Evolutionary conservation across 2,797 vertebrate genomes (phyloP).

Genomic region (Eulemur albifrons): DNA sequence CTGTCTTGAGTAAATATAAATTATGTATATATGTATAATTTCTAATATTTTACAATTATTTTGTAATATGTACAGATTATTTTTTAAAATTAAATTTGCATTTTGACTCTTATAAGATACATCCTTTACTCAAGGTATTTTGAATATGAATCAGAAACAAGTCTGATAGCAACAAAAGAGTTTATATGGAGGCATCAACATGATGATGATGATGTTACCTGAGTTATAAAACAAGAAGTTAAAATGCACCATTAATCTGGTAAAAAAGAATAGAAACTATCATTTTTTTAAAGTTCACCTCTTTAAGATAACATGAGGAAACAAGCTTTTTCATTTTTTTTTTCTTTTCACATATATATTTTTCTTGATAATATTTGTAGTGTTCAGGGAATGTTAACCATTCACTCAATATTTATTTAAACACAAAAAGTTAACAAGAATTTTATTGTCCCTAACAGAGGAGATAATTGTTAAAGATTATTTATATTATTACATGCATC

Average conservation of each 20-base stretch:
- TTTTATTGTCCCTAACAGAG: not conserved
- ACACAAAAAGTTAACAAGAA: not conserved
- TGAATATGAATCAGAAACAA: not conserved
- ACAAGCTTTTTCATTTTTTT: not conserved
- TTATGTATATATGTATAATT: not conserved
- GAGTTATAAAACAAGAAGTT: not conserved
- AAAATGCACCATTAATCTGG: not conserved
- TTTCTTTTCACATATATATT: not conserved
- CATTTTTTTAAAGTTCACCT: not conserved
- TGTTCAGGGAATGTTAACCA: not conserved
- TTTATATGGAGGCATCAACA: not conserved
- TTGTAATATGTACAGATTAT: not conserved
- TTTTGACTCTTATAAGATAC: not conserved
- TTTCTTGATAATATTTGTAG: not conserved
- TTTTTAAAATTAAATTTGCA: not conserved
- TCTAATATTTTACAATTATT: conserved; percentile 8
- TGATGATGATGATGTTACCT: not conserved
- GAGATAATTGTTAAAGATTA: not conserved
- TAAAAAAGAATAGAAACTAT: not conserved
- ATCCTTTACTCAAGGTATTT: not conserved
- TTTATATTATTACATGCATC: not conserved
- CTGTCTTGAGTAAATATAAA: not conserved
- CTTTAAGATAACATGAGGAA: not conserved
- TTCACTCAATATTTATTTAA: not conserved
- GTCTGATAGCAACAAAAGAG: not conserved